Conservation (phyloP, 1,140 invertebrate species). For the Tribolium madens region DNA sequence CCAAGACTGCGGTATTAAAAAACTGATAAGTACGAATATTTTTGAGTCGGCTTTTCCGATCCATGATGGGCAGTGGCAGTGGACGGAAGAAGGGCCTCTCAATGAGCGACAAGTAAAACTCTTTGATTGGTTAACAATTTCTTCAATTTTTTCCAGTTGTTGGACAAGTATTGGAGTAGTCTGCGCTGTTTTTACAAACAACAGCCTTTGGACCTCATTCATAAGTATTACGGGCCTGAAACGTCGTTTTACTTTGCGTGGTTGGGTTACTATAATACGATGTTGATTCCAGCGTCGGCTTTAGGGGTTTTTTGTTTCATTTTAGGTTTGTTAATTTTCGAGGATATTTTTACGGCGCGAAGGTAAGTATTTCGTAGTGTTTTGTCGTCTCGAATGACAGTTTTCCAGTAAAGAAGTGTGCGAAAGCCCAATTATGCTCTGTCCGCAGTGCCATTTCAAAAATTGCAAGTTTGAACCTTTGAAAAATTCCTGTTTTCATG, state of each 20-base stretch:
- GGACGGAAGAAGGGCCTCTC: slow-evolving; percentile 63
- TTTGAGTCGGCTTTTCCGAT: slow-evolving; percentile 73
- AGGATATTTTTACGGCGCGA: neutral
- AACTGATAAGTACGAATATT: slow-evolving; percentile 69
- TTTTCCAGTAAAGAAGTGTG: slow-evolving; percentile 51
- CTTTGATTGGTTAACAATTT: neutral
- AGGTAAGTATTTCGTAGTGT: neutral
- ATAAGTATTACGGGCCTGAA: slow-evolving; percentile 62
- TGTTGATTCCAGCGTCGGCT: neutral
- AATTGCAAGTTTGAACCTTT: slow-evolving; percentile 44
- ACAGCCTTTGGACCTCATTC: slow-evolving; percentile 57
- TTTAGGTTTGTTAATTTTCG: neutral
- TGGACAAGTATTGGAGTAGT: slow-evolving; percentile 55
- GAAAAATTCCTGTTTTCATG: slow-evolving; percentile 54
- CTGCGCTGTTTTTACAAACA: slow-evolving; percentile 69
- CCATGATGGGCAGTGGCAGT: slow-evolving; percentile 68
- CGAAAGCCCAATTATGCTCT: slow-evolving; percentile 33
- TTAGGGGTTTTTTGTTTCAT: neutral
- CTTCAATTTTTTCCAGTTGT: slow-evolving; percentile 44
- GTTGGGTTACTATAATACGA: slow-evolving; percentile 66
- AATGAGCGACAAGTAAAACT: slow-evolving; percentile 55
- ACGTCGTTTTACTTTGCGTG: slow-evolving; percentile 66
- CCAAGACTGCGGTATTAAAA: slow-evolving; percentile 68
- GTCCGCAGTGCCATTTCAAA: slow-evolving; percentile 43
- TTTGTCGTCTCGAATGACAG: neutral